Conservation (phyloP, 2,797 vertebrate genomes). For the Hypotaenidia philippensis region DNA sequence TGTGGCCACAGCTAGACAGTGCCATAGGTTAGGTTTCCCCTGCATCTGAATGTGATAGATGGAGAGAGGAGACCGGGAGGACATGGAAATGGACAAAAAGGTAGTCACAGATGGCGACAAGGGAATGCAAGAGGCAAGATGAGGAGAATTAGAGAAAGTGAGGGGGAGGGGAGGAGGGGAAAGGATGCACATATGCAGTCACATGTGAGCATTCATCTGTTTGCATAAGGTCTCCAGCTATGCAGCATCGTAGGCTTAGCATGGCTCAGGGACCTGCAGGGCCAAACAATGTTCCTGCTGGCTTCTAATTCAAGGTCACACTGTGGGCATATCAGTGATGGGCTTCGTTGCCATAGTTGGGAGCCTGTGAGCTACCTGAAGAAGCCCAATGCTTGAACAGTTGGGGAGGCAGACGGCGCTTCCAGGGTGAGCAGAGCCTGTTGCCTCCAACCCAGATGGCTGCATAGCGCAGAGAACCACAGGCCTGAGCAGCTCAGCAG, state of each 20-base stretch:
- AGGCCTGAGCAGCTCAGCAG: constrained; percentile 32
- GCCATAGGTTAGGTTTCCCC: not conserved
- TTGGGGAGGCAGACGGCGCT: constrained; percentile 74
- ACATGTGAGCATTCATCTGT: not conserved
- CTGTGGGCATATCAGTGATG: not conserved
- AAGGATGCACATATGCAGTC: not conserved
- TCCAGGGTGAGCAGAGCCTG: constrained; percentile 76
- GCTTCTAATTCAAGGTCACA: constrained; percentile 4
- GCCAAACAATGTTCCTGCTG: not conserved
- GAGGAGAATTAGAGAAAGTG: not conserved
- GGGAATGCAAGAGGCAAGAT: not conserved
- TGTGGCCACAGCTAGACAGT: not conserved
- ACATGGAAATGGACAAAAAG: not conserved
- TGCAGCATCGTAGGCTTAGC: not conserved
- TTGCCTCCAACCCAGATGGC: constrained; percentile 84
- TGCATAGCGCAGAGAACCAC: not conserved
- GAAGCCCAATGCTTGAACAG: constrained; percentile 26
- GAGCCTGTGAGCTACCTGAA: not conserved
- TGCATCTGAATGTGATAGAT: not conserved
- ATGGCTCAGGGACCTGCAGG: not conserved
- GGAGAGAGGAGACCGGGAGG: not conserved
- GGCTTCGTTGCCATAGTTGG: not conserved
- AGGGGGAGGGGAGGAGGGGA: not conserved
- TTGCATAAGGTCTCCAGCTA: constrained; percentile 21
- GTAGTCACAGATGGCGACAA: not conserved